These are phyloP conservation scores for Urophycis tenuis DNA, from an alignment of 2,797 vertebrate genomes.

Conservation along the genomic window DNA sequence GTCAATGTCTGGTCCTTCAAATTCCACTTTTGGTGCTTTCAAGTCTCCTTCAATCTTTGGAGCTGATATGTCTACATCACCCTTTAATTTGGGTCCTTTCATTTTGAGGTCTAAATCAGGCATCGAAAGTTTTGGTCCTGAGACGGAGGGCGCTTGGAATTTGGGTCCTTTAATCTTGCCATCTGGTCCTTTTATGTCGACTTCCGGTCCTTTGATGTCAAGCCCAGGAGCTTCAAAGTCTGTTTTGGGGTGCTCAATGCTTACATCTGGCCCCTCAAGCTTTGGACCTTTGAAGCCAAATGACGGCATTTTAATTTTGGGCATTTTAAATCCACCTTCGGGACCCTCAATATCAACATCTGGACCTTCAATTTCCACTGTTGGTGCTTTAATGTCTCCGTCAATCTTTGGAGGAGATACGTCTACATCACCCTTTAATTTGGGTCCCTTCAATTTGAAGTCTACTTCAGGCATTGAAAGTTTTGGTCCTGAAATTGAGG, in stretches of 20 bases:
- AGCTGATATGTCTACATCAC: neutral
- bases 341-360: neutral
- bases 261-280: neutral
- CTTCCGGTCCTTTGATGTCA: neutral
- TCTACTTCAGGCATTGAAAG: neutral
- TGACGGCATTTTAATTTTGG: neutral
- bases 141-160: neutral
- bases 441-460: neutral
- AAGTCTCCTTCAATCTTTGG: constrained; percentile 7
- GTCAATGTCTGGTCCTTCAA: constrained; percentile 7
- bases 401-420: neutral
- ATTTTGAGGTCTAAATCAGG: neutral
- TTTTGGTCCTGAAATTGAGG: neutral
- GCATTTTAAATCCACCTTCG: neutral
- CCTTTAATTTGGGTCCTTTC: neutral
- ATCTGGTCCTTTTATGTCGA: neutral
- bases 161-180: neutral
- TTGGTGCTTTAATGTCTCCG: neutral
- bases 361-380: neutral
- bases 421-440: neutral
- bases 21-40: neutral
- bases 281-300: neutral
- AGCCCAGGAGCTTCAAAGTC: neutral
- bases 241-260: neutral
- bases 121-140: neutral